phyloP scores from a whole-genome alignment of 2,113 vertebrate genomes.

The Etheostoma cragini region DNA sequence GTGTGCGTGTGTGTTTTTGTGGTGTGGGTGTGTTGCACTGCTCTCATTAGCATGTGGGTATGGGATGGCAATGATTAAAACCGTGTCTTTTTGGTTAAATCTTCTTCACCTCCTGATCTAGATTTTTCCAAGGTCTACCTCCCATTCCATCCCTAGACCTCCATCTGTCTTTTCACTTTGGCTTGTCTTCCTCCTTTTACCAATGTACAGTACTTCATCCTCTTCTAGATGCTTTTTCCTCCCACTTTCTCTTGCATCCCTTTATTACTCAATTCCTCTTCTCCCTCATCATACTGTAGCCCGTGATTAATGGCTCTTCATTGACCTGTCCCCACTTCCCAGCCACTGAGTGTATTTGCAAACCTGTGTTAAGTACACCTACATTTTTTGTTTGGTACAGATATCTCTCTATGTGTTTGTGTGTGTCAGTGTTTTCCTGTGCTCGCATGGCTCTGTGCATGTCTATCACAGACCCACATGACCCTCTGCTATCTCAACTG shows the following conservation, averaged over 20 bases:
- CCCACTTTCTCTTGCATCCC: background rate
- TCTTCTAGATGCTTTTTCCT: background rate
- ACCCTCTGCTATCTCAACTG: conserved; percentile 30
- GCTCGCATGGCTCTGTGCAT: conserved; percentile 1
- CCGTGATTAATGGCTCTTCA: conserved; percentile 44
- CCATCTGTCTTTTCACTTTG: background rate
- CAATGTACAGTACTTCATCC: background rate
- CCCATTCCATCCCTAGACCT: background rate
- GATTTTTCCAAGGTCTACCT: background rate
- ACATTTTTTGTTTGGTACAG: background rate
- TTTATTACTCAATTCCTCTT: background rate
- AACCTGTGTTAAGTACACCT: background rate
- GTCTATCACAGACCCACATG: background rate
- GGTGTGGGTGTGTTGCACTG: conserved; percentile 8
- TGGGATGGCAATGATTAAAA: conserved; percentile 10
- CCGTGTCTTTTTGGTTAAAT: conserved; percentile 12
- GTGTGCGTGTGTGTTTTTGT: conserved; percentile 9
- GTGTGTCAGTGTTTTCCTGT: background rate
- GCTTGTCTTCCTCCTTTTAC: background rate
- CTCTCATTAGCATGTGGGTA: conserved; percentile 7
- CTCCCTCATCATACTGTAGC: background rate
- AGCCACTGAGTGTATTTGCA: conserved; percentile 2
- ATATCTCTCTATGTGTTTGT: background rate
- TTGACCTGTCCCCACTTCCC: conserved; percentile 29
- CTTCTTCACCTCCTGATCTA: conserved; percentile 1